Evolutionary conservation across 2,888 invertebrate species (phyloP).

Genomic region (Drosophila antonietae): DNA sequence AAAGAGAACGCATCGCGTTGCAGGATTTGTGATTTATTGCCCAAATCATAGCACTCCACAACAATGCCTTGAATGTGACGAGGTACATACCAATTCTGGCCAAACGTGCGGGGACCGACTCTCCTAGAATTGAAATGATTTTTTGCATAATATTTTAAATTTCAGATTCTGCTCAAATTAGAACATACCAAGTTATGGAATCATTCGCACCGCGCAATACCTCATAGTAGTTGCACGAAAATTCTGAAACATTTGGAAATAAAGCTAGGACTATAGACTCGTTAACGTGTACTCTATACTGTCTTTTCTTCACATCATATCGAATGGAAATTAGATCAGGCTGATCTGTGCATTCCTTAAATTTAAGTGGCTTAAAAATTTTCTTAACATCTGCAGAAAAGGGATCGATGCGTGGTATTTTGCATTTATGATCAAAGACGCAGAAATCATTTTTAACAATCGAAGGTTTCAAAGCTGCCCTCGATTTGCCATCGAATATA

Average conservation of each 20-base stretch:
- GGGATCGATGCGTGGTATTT: constrained; percentile 87
- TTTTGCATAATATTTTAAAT: background rate
- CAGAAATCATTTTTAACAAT: constrained; percentile 5
- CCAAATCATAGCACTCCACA: constrained; percentile 80
- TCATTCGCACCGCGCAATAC: constrained; percentile 36
- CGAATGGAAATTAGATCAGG: constrained; percentile 27
- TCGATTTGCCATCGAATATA: background rate
- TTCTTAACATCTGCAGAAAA: constrained; percentile 85
- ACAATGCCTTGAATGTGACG: constrained; percentile 57
- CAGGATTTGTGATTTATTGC: constrained; percentile 36
- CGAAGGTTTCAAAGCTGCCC: background rate
- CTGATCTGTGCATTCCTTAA: constrained; percentile 28
- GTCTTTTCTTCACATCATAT: constrained; percentile 29
- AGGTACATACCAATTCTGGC: constrained; percentile 45
- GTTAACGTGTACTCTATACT: constrained; percentile 45
- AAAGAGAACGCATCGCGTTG: constrained; percentile 85
- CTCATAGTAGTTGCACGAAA: constrained; percentile 73
- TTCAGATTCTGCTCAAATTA: background rate
- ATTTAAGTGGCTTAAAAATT: constrained; percentile 4
- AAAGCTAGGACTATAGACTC: background rate
- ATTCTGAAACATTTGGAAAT: constrained; percentile 23
- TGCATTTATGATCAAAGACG: constrained; percentile 86
- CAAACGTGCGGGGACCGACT: background rate
- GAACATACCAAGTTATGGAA: constrained; percentile 12
- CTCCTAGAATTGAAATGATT: constrained; percentile 6